Base-by-base conservation (phyloP, 2,888 invertebrate species). In the Hedychridium roseum region DNA sequence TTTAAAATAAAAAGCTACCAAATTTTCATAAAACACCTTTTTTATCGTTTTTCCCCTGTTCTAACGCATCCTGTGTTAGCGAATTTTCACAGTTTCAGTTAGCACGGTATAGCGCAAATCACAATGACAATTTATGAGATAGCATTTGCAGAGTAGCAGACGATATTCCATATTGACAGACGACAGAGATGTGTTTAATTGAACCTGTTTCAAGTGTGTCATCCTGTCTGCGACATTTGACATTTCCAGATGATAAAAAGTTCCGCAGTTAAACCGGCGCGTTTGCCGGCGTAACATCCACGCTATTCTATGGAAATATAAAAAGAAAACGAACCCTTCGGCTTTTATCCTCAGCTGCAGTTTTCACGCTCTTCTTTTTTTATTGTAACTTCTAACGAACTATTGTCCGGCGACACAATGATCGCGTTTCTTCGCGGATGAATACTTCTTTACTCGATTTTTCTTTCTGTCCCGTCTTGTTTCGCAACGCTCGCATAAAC, bases 201-300 rank as follows among this genome's bases (percentile, higher is more conserved):
- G 31, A 14, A 31, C 2, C 3, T n/a, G n/a, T n/a, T n/a, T n/a
- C n/a, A n/a, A n/a, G n/a, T n/a, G n/a, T n/a, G 55, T 65, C 64
- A 66, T 68, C 64, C 66, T 66, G 64, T 62, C 68, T 62, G 59
- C 61, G 65, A 68, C 66, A 60, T 68, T 71, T 71, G 70, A 71
- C 68, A 71, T 68, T 65, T 70, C 54, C 61, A 60, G 64, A 60
- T 61, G 58, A 66, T 64, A 66, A 62, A 68, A 71, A 68, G 65
- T 61, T 36, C 57, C 34, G 51, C 50, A 45, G 50, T 49, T 50
- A 47, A 52, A 46, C 54, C 57, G 64, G 60, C 59, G 57, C 58
- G 54, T 60, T 57, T 58, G n/a, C 31, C 14, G 31, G 3, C n/a
- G 27, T 27, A 27, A 2, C 31, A 7, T 31, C 15, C 12, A 14